Conservation (phyloP, 2,113 vertebrate genomes). For the Oceanodroma tethys region DNA sequence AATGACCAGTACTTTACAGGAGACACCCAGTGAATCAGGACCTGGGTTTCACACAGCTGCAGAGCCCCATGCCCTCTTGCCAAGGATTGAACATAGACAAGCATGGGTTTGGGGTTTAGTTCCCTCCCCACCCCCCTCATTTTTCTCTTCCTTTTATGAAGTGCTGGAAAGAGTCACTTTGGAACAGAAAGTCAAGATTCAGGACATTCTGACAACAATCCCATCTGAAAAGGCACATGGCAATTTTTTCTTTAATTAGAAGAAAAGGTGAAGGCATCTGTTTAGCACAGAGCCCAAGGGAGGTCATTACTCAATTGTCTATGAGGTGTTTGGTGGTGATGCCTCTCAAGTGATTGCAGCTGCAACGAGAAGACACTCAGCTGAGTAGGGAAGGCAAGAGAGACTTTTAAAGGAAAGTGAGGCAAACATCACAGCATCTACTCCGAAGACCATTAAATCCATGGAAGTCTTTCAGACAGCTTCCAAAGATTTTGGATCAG, state of each 20-base stretch:
- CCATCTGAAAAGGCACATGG: fast-evolving
- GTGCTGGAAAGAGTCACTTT: neutral
- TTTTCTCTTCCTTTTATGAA: fast-evolving
- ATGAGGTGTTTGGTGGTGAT: neutral
- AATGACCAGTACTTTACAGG: fast-evolving
- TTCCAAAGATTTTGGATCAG: neutral
- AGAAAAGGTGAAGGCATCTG: neutral
- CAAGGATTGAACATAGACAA: fast-evolving
- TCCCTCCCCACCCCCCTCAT: fast-evolving
- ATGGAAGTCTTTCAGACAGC: neutral
- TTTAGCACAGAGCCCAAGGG: neutral
- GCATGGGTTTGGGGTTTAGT: fast-evolving
- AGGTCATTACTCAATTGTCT: neutral
- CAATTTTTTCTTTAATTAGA: neutral
- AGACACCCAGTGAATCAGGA: fast-evolving
- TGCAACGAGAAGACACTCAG: neutral
- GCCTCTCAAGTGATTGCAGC: neutral
- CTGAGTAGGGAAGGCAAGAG: neutral
- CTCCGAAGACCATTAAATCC: neutral
- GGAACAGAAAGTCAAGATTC: neutral
- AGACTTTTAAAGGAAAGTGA: neutral
- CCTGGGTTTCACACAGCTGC: neutral
- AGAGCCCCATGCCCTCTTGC: neutral
- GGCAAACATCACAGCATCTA: neutral
- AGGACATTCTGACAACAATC: fast-evolving